Evolutionary conservation across 2,888 invertebrate genomes (phyloP).

Genomic region (Enoplolaimus lenunculus): DNA sequence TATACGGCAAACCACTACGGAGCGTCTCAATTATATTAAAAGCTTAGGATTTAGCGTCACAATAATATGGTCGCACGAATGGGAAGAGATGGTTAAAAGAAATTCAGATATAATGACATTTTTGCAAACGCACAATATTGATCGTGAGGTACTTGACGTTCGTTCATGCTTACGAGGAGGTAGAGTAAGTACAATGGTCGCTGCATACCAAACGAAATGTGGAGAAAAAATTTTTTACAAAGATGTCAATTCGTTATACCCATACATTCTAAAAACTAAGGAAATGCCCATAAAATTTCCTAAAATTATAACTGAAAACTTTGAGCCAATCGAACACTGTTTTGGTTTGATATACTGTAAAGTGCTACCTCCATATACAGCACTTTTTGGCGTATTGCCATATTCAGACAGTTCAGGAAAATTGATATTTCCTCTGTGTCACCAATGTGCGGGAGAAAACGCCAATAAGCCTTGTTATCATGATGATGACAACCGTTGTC

Average conservation of each 20-base stretch:
- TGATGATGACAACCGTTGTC: neutral
- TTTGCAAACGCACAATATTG: too few relatives aligned
- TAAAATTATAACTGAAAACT: neutral
- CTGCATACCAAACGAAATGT: neutral
- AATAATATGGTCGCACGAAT: neutral
- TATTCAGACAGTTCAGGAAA: neutral
- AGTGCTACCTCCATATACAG: too few relatives aligned
- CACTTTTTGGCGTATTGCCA: constrained; percentile 1
- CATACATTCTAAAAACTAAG: too few relatives aligned
- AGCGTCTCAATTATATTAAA: neutral
- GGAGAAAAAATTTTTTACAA: neutral
- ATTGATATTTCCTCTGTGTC: neutral
- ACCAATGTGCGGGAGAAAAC: neutral
- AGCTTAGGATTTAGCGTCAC: neutral
- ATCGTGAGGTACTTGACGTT: too few relatives aligned
- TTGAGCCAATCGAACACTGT: neutral
- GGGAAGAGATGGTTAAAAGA: neutral
- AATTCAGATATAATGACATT: too few relatives aligned
- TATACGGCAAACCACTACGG: too few relatives aligned
- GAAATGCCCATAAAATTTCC: neutral
- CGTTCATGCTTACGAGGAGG: too few relatives aligned
- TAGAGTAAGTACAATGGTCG: too few relatives aligned
- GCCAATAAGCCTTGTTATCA: neutral
- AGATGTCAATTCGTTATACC: too few relatives aligned
- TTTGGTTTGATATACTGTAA: constrained; percentile 8